Evolutionary conservation across 2,888 invertebrate species (phyloP), one percentile per base, ranked within the genome.

Genomic region (Leptura quadrifasciata): DNA sequence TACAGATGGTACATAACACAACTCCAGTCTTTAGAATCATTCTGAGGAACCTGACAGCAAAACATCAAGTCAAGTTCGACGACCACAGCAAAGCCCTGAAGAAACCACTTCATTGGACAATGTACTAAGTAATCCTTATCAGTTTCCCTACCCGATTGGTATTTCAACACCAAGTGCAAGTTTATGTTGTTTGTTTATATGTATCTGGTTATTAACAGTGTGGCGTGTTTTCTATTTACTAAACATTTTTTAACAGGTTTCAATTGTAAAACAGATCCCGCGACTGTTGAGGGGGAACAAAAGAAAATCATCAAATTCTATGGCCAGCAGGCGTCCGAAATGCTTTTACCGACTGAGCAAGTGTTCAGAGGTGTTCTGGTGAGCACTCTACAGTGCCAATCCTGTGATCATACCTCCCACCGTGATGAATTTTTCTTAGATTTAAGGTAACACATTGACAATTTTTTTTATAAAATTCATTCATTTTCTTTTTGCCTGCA

Each of bases 301-400:
- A 94, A 94, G 84, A 92, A 93, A 83, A 94, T 94, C 86, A 92
- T 96, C 70, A 97, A 96, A 90, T 95, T 94, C 85, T 95, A 96
- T 84, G 95, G 95, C 5, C 93, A 94, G 84, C 95, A 96, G 88
- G 95, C 95, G 0, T 93, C 93, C 0, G 94, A 95, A 81, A 92
- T 94, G 76, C 92, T 95, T 86, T 90, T 96, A 35, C 93, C 95
- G 64, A 94, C 96, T 0, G 98, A 99, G 88, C 95, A 95, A 88
- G 94, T 99, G 69, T 99, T 99, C 91, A 95, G 97, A 31, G 99
- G 99, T 0, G 94, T 95, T 85, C 91, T 98, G 15, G 95, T 98
- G 1, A 98, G 97, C 35, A 96, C 95, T 0, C 90, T 97, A 54
- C 94, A 95, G 75, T 99, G 98, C 88, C 94, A 96, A 84, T 96